phyloP scores from a whole-genome alignment of 2,113 vertebrate genomes.

The Trematomus loennbergii region DNA sequence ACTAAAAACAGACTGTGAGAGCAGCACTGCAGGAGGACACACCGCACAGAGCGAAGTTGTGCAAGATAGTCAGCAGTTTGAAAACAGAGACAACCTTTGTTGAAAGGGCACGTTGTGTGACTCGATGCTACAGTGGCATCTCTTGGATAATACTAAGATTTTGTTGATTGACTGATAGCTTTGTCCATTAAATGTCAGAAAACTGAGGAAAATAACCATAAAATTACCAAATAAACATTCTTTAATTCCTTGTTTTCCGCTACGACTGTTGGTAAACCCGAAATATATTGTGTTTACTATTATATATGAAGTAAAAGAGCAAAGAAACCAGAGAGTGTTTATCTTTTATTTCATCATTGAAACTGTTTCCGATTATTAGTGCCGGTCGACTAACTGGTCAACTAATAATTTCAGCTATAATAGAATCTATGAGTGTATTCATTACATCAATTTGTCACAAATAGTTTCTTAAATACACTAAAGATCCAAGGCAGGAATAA shows the following conservation, averaged over 20 bases:
- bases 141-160: background rate
- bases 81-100: slow-evolving; percentile 69
- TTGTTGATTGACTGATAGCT: background rate
- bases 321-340: background rate
- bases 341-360: background rate
- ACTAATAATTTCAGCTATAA: background rate
- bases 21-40: background rate
- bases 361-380: background rate
- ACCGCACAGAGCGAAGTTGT: slow-evolving; percentile 2
- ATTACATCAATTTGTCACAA: no score
- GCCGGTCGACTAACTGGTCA: background rate
- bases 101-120: slow-evolving; percentile 60
- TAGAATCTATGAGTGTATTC: no score
- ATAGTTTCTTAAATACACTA: no score
- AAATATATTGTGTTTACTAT: no score
- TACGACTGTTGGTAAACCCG: no score
- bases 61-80: slow-evolving; percentile 42
- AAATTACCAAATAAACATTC: no score
- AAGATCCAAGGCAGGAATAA: no score
- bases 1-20: background rate
- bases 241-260: no score
- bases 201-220: no score
- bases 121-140: slow-evolving; percentile 19
- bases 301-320: no score
- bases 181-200: no score